Conservation (phyloP, 2,888 invertebrate species). For the Polia nebulosa region DNA sequence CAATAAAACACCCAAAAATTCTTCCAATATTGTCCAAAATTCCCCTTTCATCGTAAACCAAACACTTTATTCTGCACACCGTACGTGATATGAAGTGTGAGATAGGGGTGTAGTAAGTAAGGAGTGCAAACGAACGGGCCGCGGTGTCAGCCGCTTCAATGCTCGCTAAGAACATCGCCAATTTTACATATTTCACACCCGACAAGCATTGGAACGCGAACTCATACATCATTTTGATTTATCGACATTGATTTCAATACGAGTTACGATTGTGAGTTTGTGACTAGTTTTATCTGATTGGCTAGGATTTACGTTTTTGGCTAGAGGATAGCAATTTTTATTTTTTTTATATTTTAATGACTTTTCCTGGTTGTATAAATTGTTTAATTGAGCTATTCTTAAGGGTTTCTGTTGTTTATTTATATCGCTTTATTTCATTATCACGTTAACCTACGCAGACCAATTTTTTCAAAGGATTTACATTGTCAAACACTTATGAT, state of each 20-base stretch:
- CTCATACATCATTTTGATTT: constrained; percentile 70
- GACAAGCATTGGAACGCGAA: constrained; percentile 64
- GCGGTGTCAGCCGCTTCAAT: constrained; percentile 82
- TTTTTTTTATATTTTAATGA: not conserved
- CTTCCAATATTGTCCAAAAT: constrained; percentile 9
- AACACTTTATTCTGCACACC: constrained; percentile 69
- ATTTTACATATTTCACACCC: constrained; percentile 80
- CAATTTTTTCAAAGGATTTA: too few species aligned
- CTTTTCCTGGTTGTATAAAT: too few species aligned
- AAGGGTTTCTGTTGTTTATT: not conserved
- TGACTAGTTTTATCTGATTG: constrained; percentile 55
- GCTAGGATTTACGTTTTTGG: constrained; percentile 3
- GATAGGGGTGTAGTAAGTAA: constrained; percentile 89
- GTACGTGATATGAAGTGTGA: constrained; percentile 85
- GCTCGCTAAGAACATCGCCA: constrained; percentile 82
- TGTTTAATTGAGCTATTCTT: not conserved
- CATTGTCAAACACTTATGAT: too few species aligned
- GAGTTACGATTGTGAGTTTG: constrained; percentile 50
- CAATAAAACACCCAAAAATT: not conserved
- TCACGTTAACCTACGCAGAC: too few species aligned
- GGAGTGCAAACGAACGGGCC: constrained; percentile 90
- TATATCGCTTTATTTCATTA: not conserved
- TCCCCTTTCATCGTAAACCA: constrained; percentile 44
- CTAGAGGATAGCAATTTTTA: not conserved
- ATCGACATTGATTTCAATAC: constrained; percentile 62